Base-by-base conservation (phyloP, 2,888 invertebrate species). In the Venusia cambrica region DNA sequence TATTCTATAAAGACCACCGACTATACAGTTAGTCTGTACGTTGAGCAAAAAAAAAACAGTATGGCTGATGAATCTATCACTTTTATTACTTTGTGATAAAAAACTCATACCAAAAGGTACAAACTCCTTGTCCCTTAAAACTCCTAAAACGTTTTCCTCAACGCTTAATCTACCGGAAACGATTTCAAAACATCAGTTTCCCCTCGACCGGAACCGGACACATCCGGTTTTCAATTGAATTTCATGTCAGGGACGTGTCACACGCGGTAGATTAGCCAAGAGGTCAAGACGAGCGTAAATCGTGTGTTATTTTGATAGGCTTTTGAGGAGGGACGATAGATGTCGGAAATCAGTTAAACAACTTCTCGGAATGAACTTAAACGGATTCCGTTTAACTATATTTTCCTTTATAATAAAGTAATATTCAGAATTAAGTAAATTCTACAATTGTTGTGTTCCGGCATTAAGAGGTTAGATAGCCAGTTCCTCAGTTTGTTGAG, bases 141-240 rank as follows among this genome's bases (percentile, higher is more conserved):
- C 11, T n/a, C 11, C 10, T 7, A 29, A 24, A 17, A 13, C 13
- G 15, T 11, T 29, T 28, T 13, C 16, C n/a, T 32, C 41, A 50
- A 22, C 24, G 47, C 45, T 47, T 77, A 83, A 80, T 80, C 73
- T 72, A 60, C 62, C 62, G 77, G 72, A 76, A 77, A 63, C 62
- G 60, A 63, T 72, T 69, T 55, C 54, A 62, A 67, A 76, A 69
- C 73, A 77, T 74, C 77, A 68, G 67, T 68, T 66, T 57, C 61
- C 65, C 57, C 57, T 45, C 51, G 41, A 45, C 27, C 46, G 62
- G 49, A 51, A 47, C 51, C 50, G 59, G 55, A 54, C 53, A 67
- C 62, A 61, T 51, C 65, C 66, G 69, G 67, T 73, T 78, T 78
- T 76, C 79, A 84, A 84, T 84, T 73, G 80, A 65, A 77, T 74